These are phyloP conservation scores for Gasteruption jaculator DNA, from an alignment of 2,888 invertebrate genomes.

Conservation along the genomic window DNA sequence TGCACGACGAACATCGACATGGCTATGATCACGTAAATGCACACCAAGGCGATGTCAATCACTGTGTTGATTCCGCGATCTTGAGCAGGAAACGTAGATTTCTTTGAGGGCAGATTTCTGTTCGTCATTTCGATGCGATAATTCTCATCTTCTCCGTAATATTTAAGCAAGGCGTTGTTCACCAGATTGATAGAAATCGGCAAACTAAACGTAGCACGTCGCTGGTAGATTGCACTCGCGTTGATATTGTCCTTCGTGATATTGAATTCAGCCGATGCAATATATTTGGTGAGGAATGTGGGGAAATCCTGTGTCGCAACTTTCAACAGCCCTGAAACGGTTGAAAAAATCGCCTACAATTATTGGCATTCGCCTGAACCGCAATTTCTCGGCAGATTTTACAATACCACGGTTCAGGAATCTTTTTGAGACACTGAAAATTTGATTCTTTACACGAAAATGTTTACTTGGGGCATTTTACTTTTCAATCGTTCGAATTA, in stretches of 20 bases:
- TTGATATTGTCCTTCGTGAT: conserved; percentile 12
- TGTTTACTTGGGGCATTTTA: no score
- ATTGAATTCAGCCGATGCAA: conserved; percentile 52
- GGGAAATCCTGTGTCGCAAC: conserved; percentile 38
- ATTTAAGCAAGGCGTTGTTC: conserved; percentile 44
- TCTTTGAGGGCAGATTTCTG: conserved; percentile 17
- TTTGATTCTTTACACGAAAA: no score
- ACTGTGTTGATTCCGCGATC: conserved; percentile 4
- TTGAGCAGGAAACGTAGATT: no score
- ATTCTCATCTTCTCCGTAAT: conserved; percentile 23
- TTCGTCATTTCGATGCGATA: conserved; percentile 18
- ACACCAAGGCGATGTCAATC: conserved; percentile 19
- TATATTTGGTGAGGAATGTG: conserved; percentile 50
- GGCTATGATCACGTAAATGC: no score
- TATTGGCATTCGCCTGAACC: no score
- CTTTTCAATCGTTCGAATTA: no score
- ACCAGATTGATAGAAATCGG: conserved; percentile 53
- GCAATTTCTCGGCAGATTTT: no score
- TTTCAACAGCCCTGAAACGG: conserved; percentile 49
- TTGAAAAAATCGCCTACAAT: no score
- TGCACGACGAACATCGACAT: conserved; percentile 55
- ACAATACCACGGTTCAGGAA: not conserved
- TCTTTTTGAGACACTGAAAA: no score
- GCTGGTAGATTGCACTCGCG: conserved; percentile 50
- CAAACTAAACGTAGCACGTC: conserved; percentile 52